Evolutionary conservation across 2,113 vertebrate genomes (phyloP), one percentile per base, ranked within the genome.

Genomic region (Coracopsis vasa): DNA sequence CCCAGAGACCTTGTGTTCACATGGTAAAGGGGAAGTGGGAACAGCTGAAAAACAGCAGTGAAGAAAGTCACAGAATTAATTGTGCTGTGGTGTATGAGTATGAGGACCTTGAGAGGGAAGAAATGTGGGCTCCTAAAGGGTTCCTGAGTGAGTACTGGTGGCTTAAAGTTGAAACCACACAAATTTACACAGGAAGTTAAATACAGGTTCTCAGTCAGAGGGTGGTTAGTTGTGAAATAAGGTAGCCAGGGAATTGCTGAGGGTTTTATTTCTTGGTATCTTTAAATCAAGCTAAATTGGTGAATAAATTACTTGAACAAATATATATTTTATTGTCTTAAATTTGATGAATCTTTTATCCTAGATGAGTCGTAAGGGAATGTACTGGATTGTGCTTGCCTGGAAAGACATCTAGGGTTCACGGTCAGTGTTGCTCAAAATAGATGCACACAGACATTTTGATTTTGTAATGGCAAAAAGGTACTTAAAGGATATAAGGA

Each of bases 381-480:
- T 1, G 1, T 39, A 29, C 35, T 75, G 47, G 16, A 75, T 58
- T 79, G 24, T 62, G 47, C 61, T 80, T 45, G 21, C 29, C 65
- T 66, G 42, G 35, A 87, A 75, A 66, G 21, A 45, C 17, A 10
- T 45, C 13, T 27, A 15, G 13, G 24, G 14, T 61, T 89, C 33
- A 67, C 20, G 29, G 18, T 71, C 42, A 93, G 24, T 33, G 44
- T 51, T 54, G 16, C 18, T 44, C 25, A 19, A 39, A 8, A 39
- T 50, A 62, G 47, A 39, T 42, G 25, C 39, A 86, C 42, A 60
- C 10, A 71, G 77, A 80, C 21, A 44, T 72, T 93, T 51, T 73
- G 70, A 47, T 88, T 95, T 73, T 62, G 53, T 60, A 74, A 33
- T 41, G 42, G 58, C 42, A 62, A 92, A 90, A 94, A 50, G 16